Conservation (phyloP, 92 coral and sea anemone species). For the Siderastrea siderea region DNA sequence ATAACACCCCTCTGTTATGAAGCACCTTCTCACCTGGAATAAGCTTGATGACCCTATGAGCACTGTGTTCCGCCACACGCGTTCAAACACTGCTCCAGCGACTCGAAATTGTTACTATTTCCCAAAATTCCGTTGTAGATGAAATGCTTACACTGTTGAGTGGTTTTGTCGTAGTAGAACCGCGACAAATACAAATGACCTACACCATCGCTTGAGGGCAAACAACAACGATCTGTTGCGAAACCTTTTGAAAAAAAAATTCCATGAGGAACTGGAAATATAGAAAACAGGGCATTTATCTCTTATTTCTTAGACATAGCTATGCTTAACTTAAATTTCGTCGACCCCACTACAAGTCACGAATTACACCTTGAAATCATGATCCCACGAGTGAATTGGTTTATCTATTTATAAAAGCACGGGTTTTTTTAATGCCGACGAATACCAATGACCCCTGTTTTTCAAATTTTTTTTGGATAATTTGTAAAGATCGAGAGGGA, state of each 20-base stretch:
- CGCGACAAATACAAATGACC: not conserved
- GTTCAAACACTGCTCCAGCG: not conserved
- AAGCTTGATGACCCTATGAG: not conserved
- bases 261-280: too few relatives aligned
- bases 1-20: not conserved
- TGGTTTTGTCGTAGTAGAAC: constrained; percentile 1
- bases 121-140: not conserved
- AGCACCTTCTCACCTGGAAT: not conserved
- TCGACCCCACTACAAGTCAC: too few relatives aligned
- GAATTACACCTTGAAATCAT: too few relatives aligned
- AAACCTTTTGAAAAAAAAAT: not conserved
- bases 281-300: not conserved
- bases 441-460: too few relatives aligned
- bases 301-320: too few relatives aligned
- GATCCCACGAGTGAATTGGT: too few relatives aligned
- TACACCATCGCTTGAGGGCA: not conserved
- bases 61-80: not conserved
- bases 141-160: not conserved
- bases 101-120: constrained; percentile 17
- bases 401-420: too few relatives aligned
- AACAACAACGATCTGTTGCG: not conserved
- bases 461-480: too few relatives aligned
- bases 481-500: too few relatives aligned
- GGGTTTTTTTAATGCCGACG: too few relatives aligned
- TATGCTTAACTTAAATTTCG: too few relatives aligned